Percentiles rank a stretch among this genome's conserved stretches.
Conservation (phyloP, 1,140 invertebrate species). For the Varroa destructor region DNA sequence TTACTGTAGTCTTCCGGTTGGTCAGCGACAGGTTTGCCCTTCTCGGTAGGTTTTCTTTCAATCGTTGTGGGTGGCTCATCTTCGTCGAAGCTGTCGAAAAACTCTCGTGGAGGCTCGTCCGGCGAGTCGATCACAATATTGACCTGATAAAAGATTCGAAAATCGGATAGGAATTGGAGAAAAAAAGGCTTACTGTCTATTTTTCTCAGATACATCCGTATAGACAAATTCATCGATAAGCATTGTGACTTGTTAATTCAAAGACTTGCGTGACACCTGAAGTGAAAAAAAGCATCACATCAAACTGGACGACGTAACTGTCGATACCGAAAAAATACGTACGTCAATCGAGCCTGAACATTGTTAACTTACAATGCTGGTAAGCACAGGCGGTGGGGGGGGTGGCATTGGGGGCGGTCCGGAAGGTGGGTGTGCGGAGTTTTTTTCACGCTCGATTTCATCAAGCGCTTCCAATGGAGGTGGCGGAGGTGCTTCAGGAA, state of each 20-base stretch:
- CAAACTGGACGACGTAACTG: no score
- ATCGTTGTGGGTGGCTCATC: constrained; percentile 18
- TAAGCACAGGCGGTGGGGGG: constrained; percentile 2
- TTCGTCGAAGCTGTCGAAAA: constrained; percentile 26
- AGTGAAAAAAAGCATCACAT: no score
- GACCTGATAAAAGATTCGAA: neutral
- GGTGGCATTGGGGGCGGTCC: constrained; percentile 5
- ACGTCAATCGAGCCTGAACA: no score
- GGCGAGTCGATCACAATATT: constrained; percentile 29
- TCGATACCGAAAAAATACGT: no score
- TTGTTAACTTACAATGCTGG: constrained; percentile 14
- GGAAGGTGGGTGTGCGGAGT: neutral
- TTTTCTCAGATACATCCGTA: no score
- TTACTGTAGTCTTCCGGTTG: neutral
- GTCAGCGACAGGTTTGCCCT: neutral
- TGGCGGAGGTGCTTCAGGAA: constrained; percentile 38
- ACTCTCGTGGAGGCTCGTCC: constrained; percentile 26
- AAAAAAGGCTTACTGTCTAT: no score
- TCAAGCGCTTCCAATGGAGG: constrained; percentile 46
- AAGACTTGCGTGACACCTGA: no score
- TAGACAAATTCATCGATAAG: no score
- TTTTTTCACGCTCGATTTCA: neutral
- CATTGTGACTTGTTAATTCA: no score
- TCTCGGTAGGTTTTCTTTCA: neutral
- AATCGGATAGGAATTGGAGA: neutral